A percentile compares a stretch with the other conserved stretches of the same genome.
Evolutionary conservation across 1,140 invertebrate species (phyloP).

Genomic region (Sinella curviseta): DNA sequence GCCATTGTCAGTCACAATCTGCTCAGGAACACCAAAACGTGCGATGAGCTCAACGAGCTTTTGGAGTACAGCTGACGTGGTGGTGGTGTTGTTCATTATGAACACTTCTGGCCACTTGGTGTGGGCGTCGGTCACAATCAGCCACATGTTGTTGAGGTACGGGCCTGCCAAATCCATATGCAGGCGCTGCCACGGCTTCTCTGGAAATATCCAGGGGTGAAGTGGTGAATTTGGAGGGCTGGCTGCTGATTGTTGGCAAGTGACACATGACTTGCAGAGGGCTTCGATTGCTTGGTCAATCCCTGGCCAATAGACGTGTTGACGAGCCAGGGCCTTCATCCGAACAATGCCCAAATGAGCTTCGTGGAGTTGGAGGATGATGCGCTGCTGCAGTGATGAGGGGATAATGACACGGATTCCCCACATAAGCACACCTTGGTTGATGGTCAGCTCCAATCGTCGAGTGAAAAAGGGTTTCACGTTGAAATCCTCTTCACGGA

Average conservation of each 20-base stretch:
- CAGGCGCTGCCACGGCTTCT: no score
- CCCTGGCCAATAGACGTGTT: constrained; percentile 52
- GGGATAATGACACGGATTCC: constrained; percentile 55
- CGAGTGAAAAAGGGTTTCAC: background rate
- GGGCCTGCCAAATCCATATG: no score
- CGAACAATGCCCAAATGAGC: constrained; percentile 55
- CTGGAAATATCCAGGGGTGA: no score
- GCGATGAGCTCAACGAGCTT: constrained; percentile 47
- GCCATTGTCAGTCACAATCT: constrained; percentile 50
- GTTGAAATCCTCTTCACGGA: background rate
- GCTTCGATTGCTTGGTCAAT: constrained; percentile 49
- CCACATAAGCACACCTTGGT: constrained; percentile 42
- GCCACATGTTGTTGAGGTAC: no score
- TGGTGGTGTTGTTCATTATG: no score
- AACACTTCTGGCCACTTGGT: no score
- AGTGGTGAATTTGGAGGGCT: no score
- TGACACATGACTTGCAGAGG: no score
- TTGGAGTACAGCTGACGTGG: constrained; percentile 25
- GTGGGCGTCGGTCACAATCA: constrained; percentile 55
- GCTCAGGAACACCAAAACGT: constrained; percentile 45
- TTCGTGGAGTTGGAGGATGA: constrained; percentile 53
- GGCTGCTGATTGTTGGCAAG: no score
- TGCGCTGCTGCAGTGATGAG: constrained; percentile 39
- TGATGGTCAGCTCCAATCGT: background rate
- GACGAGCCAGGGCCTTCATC: constrained; percentile 56